phyloP scores from a whole-genome alignment of 2,888 invertebrate genomes.

The Lithophane ornitopus region DNA sequence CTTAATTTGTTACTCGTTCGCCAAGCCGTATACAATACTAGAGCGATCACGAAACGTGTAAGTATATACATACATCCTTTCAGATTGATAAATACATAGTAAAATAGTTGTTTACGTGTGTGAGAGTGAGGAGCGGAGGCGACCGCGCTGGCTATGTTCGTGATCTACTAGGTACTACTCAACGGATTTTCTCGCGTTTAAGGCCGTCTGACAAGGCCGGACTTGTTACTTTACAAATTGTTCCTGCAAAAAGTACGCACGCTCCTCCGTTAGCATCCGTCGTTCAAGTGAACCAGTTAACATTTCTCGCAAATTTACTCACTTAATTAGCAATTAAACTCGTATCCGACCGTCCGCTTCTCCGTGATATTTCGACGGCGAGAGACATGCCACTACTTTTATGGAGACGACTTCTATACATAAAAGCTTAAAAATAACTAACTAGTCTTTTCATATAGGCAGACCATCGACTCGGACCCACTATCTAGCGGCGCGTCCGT shows the following conservation, averaged over 20 bases:
- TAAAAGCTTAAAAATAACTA: conserved; percentile 88
- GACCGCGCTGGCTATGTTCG: conserved; percentile 61
- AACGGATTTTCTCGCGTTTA: conserved; percentile 66
- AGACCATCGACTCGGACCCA: conserved; percentile 82
- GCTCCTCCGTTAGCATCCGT: conserved; percentile 49
- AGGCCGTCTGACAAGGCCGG: conserved; percentile 72
- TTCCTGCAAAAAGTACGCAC: conserved; percentile 63
- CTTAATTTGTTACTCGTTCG: conserved; percentile 86
- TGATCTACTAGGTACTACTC: conserved; percentile 56
- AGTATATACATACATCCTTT: conserved; percentile 85
- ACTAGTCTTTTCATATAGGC: conserved; percentile 87
- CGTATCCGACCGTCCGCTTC: conserved; percentile 61
- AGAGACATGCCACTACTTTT: conserved; percentile 84
- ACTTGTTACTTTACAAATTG: conserved; percentile 70
- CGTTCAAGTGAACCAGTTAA: conserved; percentile 45
- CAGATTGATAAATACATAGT: conserved; percentile 85
- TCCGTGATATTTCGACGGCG: conserved; percentile 68
- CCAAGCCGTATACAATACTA: conserved; percentile 90
- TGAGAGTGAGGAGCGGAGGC: conserved; percentile 75
- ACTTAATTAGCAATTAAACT: conserved; percentile 61
- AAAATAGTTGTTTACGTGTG: conserved; percentile 81
- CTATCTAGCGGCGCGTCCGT: conserved; percentile 74
- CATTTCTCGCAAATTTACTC: conserved; percentile 56
- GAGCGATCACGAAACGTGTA: conserved; percentile 82
- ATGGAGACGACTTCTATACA: conserved; percentile 83